Evolutionary conservation across 2,797 vertebrate species (phyloP).

Genomic region (Leucoraja ocellata): DNA sequence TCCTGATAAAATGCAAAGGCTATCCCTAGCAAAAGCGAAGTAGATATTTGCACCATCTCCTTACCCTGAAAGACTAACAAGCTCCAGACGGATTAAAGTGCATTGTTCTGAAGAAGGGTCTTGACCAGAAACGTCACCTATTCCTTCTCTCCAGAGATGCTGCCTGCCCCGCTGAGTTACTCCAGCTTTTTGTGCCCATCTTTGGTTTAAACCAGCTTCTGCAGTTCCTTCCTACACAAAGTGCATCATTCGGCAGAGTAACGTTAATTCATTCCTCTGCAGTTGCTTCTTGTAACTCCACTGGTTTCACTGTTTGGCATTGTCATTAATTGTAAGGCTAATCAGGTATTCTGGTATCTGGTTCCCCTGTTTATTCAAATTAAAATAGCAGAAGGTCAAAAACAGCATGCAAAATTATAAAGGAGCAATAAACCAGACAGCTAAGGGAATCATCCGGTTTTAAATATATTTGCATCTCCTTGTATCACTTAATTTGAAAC

Average conservation of each 20-base stretch:
- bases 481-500: too few relatives aligned
- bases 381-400: neutral
- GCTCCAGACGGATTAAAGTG: too few relatives aligned
- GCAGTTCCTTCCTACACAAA: too few relatives aligned
- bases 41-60: too few relatives aligned
- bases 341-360: neutral
- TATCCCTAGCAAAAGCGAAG: neutral
- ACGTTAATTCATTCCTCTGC: neutral
- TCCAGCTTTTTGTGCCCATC: too few relatives aligned
- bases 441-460: neutral
- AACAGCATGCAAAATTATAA: neutral
- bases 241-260: too few relatives aligned
- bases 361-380: neutral
- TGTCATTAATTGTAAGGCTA: neutral
- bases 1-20: neutral
- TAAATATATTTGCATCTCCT: neutral
- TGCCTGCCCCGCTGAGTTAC: too few relatives aligned
- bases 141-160: too few relatives aligned
- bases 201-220: too few relatives aligned
- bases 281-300: neutral
- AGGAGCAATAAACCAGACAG: neutral
- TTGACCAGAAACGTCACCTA: too few relatives aligned
- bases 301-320: neutral
- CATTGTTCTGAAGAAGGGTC: too few relatives aligned
- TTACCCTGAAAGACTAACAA: too few relatives aligned